A percentile compares a stretch with the other conserved stretches of the same genome.
Evolutionary conservation across 2,888 invertebrate species (phyloP).

Genomic region (Eristalis pertinax): DNA sequence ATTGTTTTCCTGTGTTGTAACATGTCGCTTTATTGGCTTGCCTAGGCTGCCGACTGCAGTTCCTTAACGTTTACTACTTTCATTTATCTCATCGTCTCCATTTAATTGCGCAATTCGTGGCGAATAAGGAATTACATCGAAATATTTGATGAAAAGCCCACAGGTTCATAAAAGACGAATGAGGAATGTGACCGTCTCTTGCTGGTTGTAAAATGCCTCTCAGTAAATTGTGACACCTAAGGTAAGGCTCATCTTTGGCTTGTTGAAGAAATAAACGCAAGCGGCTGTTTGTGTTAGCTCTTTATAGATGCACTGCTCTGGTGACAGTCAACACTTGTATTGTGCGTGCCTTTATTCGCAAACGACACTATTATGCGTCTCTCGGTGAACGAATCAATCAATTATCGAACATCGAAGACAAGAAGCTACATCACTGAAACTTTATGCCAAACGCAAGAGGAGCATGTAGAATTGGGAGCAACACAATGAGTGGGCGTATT

Average conservation of each 20-base stretch:
- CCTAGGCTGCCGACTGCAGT: background rate
- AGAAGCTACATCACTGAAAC: no score
- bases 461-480: no score
- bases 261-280: no score
- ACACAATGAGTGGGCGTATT: no score
- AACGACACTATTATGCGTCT: no score
- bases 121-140: background rate
- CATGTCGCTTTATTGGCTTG: background rate
- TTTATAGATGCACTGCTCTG: no score
- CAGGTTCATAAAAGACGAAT: background rate
- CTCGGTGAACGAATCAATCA: no score
- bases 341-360: no score
- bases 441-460: no score
- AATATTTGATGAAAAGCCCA: background rate
- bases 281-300: no score
- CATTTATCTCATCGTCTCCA: background rate
- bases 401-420: no score
- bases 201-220: background rate
- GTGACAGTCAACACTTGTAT: no score
- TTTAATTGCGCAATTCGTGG: background rate
- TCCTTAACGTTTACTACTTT: background rate
- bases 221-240: background rate
- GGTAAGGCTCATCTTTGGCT: background rate
- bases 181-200: background rate
- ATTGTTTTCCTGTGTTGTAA: background rate